Conservation (phyloP, 1,140 invertebrate genomes). For the Sarcophaga bullata region DNA sequence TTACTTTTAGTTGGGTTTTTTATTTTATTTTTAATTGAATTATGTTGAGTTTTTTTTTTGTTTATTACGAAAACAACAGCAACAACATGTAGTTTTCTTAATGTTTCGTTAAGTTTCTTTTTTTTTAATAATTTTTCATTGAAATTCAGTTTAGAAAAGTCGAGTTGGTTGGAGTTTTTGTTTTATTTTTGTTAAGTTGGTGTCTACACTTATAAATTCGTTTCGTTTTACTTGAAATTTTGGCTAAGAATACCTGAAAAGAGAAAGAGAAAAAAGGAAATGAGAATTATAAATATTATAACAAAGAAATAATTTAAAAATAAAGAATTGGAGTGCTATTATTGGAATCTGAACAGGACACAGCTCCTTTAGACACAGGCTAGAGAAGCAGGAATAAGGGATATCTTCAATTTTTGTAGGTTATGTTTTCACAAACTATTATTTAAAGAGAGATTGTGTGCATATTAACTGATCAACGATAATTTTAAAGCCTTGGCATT, state of each 20-base stretch:
- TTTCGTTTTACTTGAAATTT: background rate
- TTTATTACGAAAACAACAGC: too few relatives aligned
- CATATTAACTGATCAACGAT: too few relatives aligned
- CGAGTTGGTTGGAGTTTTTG: background rate
- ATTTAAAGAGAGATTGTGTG: too few relatives aligned
- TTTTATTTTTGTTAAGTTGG: background rate
- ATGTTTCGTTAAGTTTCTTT: background rate
- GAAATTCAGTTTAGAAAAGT: background rate
- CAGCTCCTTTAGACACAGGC: too few relatives aligned
- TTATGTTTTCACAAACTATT: too few relatives aligned
- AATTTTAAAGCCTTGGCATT: too few relatives aligned
- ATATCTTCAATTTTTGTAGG: too few relatives aligned
- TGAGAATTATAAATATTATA: background rate
- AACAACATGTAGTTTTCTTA: background rate
- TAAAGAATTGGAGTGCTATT: too few relatives aligned
- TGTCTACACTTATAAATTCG: background rate
- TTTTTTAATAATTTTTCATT: background rate
- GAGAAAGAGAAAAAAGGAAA: background rate
- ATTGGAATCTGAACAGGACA: too few relatives aligned
- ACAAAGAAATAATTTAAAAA: background rate
- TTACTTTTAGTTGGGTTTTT: slow-evolving; percentile 1
- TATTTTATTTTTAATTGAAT: slow-evolving; percentile 9
- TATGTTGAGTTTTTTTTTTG: background rate
- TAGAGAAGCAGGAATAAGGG: too few relatives aligned
- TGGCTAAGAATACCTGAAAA: slow-evolving; percentile 18